Percentiles rank a stretch among this genome's conserved stretches.
phyloP scores from a whole-genome alignment of 2,797 vertebrate genomes.

The Oreochromis mossambicus region DNA sequence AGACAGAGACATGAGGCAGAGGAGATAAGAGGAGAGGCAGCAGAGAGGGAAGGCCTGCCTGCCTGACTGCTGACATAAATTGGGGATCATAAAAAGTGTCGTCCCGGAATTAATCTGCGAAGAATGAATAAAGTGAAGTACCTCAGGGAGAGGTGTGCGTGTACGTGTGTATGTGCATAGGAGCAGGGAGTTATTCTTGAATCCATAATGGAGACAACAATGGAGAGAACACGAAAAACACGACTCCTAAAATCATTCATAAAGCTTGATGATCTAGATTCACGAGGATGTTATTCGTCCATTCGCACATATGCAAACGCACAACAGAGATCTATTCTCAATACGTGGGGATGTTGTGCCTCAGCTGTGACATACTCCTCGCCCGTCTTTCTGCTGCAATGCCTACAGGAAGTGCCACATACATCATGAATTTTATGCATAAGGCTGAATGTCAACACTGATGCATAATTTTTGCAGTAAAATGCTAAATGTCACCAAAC shows the following conservation, averaged over 20 bases:
- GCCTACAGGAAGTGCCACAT: constrained; percentile 68
- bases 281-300: not conserved
- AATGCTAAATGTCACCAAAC: constrained; percentile 74
- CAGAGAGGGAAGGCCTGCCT: constrained; percentile 34
- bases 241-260: constrained; percentile 40
- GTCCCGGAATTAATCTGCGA: constrained; percentile 58
- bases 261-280: constrained; percentile 31
- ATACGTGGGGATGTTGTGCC: constrained; percentile 1
- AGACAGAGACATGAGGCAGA: constrained; percentile 55
- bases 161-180: not conserved
- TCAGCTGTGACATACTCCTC: constrained; percentile 49
- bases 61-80: constrained; percentile 61
- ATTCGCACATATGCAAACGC: not conserved
- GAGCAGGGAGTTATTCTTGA: constrained; percentile 2
- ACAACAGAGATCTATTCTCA: not conserved
- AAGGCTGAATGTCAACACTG: constrained; percentile 71
- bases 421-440: constrained; percentile 71
- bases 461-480: constrained; percentile 69
- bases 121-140: constrained; percentile 65
- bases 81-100: constrained; percentile 70
- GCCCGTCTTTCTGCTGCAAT: constrained; percentile 11
- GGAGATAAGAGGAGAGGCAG: constrained; percentile 51
- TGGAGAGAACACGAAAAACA: constrained; percentile 16
- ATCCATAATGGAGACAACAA: constrained; percentile 44
- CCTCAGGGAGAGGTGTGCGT: not conserved